These are phyloP conservation scores for Diarsia rubi DNA, from an alignment of 2,888 invertebrate genomes.

Conservation along the genomic window DNA sequence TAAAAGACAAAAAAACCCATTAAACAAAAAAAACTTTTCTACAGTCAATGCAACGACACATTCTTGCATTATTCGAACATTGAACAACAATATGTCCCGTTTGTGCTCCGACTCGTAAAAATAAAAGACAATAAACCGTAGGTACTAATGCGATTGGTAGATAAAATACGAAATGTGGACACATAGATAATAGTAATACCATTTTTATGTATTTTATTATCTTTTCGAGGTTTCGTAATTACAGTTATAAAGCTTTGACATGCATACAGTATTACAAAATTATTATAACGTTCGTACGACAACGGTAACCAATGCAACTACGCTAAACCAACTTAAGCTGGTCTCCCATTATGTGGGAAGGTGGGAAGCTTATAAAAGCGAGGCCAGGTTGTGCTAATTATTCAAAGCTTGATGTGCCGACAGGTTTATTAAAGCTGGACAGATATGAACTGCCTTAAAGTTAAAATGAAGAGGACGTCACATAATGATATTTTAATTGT, in stretches of 20 bases:
- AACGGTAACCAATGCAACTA: no score
- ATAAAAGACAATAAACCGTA: constrained; percentile 3
- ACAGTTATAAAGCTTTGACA: not conserved
- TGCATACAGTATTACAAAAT: not conserved
- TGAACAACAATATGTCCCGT: not conserved
- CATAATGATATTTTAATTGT: no score
- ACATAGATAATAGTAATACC: not conserved
- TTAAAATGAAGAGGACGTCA: no score
- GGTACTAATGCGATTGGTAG: constrained; percentile 27
- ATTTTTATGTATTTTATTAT: not conserved
- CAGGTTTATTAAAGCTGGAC: not conserved
- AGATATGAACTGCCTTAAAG: not conserved
- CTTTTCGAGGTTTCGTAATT: not conserved
- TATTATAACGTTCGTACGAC: not conserved
- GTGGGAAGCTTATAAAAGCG: no score
- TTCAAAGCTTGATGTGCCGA: no score
- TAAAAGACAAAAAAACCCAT: no score
- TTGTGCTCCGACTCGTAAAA: constrained; percentile 30
- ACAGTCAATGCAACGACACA: not conserved
- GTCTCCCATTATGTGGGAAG: no score
- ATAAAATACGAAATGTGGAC: constrained; percentile 14
- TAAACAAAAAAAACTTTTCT: not conserved
- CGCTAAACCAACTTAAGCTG: no score
- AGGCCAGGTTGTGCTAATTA: no score
- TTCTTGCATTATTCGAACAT: not conserved